Base-by-base conservation (phyloP, 2,797 vertebrate species). In the Neomorphus geoffroyi region DNA sequence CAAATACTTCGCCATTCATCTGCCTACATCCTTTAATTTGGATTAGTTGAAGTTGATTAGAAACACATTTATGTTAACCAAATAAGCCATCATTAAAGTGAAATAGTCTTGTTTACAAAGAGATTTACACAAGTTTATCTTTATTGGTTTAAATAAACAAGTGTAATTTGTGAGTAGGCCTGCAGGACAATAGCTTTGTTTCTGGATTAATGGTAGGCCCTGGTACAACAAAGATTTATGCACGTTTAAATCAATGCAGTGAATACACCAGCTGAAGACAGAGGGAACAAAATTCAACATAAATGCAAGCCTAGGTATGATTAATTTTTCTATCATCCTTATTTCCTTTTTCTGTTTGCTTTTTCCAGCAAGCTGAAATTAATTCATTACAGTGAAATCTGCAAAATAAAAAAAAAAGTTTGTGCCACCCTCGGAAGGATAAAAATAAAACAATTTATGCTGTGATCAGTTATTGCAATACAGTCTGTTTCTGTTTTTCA, bases 391-490 rank as follows among this genome's bases (percentile, higher is more conserved):
- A 41, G 35, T 15, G 37, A 84, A 93, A 74, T 80, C 61, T 85
- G 48, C 30, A 92, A 65, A 92, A 86, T 78, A 51, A 69, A 73
- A 57, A 90, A 90, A 88, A 58, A 75, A 77, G 70, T 80, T 89
- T 27, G 33, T 88, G 62, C 85, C 69, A 90, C 37, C 13, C 22
- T 82, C 72, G 93, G 85, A 77, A 88, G 94, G 91, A 94, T 96
- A 90, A 97, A 95, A 97, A 94, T 56, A 87, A 97, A 86, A 91
- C 96, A 94, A 94, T 96, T 94, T 95, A 86, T 94, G 88, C 45
- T 33, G 22, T 60, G 91, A 96, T 96, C 95, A 78, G 92, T 96
- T 95, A 97, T 96, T 94, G 82, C 94, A 96, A 94, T 96, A 92
- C 92, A 95, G 90, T 90, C 82, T 73, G 77, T 94, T 92, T 91